Evolutionary conservation across 2,113 vertebrate genomes (phyloP), one percentile per base, ranked within the genome.

Genomic region (Melanerpes aurifrons): DNA sequence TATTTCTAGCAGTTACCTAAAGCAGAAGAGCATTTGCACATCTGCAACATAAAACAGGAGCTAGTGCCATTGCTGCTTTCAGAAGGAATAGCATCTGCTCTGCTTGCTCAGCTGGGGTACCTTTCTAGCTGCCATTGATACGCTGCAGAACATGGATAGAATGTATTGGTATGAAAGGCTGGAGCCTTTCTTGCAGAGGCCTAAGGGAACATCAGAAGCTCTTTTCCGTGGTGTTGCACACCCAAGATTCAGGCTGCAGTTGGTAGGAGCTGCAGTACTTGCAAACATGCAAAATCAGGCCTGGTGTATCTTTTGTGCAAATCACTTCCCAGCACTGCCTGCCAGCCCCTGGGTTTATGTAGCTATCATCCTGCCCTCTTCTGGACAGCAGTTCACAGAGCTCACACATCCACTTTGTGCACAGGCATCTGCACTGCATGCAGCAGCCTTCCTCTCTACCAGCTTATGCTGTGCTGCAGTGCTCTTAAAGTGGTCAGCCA

Each of bases 281-380:
- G 9, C 19, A 37, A 43, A 40, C 37, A 21, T 0, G 0, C 7
- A 47, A 14, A 7, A 67, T 22, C 29, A 24, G 53, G 4, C 11
- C 24, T 0, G 0, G n/a, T 24, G 3, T 5, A 45, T 50, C 43
- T 57, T 68, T 8, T 4, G 17, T 7, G 50, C 24, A 57, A 61
- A 24, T 1, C 1, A 0, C 35, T 82, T 85, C 6, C 54, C 62
- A 56, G 4, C 7, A 0, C 5, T 58, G 62, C 13, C 29, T 4
- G 7, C 29, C 29, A 5, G 43, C 53, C 84, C 28, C 18, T 0
- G 1, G 15, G 64, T 50, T 40, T 22, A 15, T 0, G 0, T n/a
- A 74, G 6, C 82, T 74, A 25, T 24, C 47, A 22, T 47, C 54
- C 71, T 89, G 94, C 86, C 88, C 79, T 91, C 88, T 91, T 3